A percentile compares a stretch with the other conserved stretches of the same genome.
phyloP scores from a whole-genome alignment of 2,888 invertebrate species.

The Drosophila nigritarsus region DNA sequence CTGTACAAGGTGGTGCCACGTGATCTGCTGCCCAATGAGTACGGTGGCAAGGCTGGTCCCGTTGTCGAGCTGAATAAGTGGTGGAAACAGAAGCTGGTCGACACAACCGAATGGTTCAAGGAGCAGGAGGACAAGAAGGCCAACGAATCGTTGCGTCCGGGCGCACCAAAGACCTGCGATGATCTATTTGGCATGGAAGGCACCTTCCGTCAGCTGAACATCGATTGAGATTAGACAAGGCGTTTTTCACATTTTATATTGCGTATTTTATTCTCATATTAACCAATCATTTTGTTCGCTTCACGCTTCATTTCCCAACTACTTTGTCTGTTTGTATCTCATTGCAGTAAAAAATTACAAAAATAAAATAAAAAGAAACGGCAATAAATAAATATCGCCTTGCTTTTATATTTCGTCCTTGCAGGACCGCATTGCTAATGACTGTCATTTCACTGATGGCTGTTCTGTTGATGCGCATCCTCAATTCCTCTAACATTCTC shows the following conservation, averaged over 20 bases:
- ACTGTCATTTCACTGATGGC: constrained; percentile 27
- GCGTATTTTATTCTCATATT: constrained; percentile 42
- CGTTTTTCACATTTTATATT: constrained; percentile 25
- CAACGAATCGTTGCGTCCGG: constrained; percentile 92
- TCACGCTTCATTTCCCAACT: constrained; percentile 62
- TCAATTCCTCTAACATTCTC: constrained; percentile 1
- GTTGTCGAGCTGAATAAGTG: constrained; percentile 90
- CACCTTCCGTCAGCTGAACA: constrained; percentile 93
- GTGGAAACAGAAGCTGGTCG: constrained; percentile 92
- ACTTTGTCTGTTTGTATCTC: constrained; percentile 27
- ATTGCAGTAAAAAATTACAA: constrained; percentile 67
- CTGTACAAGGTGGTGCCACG: constrained; percentile 92
- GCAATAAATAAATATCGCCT: constrained; percentile 40
- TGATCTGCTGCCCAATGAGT: constrained; percentile 92
- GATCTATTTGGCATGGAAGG: constrained; percentile 96
- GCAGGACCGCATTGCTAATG: constrained; percentile 4
- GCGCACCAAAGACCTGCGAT: constrained; percentile 93
- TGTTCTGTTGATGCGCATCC: neutral
- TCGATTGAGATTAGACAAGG: constrained; percentile 87
- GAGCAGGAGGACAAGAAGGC: constrained; percentile 92
- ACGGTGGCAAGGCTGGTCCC: constrained; percentile 92
- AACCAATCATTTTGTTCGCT: constrained; percentile 66
- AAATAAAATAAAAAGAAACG: constrained; percentile 34
- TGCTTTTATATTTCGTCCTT: constrained; percentile 2
- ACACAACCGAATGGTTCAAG: constrained; percentile 92